A percentile compares a stretch with the other conserved stretches of the same genome.
Conservation (phyloP, 64 coral and sea anemone species). For the Montipora foliosa region DNA sequence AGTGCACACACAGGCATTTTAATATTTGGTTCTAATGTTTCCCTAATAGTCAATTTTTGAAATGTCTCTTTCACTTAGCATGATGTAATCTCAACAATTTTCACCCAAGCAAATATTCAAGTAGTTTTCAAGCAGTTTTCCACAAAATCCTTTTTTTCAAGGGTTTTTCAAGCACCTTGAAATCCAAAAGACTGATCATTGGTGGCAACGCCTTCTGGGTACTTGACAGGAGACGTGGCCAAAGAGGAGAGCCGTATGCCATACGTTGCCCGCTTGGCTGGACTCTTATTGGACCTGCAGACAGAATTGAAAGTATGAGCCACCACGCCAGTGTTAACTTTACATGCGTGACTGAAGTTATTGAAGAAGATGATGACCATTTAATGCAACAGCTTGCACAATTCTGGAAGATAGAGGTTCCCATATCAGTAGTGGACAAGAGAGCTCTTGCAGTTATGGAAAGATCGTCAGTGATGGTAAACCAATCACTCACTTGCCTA, state of each 20-base stretch:
- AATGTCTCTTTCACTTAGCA: too few species aligned
- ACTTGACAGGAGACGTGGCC: neutral
- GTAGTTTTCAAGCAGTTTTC: slow-evolving; percentile 28
- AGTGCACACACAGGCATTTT: too few species aligned
- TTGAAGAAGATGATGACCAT: neutral
- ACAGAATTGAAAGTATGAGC: too few species aligned
- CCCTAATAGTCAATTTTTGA: too few species aligned
- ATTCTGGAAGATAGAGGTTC: slow-evolving; percentile 48
- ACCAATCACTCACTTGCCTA: slow-evolving; percentile 13
- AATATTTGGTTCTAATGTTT: too few species aligned
- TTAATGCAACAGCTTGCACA: slow-evolving; percentile 39
- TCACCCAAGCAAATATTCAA: too few species aligned
- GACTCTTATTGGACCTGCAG: slow-evolving; percentile 2
- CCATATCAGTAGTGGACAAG: slow-evolving; percentile 56
- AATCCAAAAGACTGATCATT: slow-evolving; percentile 59
- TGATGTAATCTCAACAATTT: too few species aligned
- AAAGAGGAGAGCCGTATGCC: slow-evolving; percentile 58
- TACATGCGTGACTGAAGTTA: neutral
- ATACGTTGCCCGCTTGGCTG: slow-evolving; percentile 26
- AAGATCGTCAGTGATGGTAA: slow-evolving; percentile 37
- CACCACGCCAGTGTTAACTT: too few species aligned
- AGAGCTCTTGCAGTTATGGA: slow-evolving; percentile 51
- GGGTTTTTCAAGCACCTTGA: slow-evolving; percentile 21
- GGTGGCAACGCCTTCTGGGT: slow-evolving; percentile 76
- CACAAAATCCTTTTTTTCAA: neutral